A percentile compares a stretch with the other conserved stretches of the same genome.
Evolutionary conservation across 1,140 invertebrate species (phyloP).

Genomic region (Camponotus floridanus): DNA sequence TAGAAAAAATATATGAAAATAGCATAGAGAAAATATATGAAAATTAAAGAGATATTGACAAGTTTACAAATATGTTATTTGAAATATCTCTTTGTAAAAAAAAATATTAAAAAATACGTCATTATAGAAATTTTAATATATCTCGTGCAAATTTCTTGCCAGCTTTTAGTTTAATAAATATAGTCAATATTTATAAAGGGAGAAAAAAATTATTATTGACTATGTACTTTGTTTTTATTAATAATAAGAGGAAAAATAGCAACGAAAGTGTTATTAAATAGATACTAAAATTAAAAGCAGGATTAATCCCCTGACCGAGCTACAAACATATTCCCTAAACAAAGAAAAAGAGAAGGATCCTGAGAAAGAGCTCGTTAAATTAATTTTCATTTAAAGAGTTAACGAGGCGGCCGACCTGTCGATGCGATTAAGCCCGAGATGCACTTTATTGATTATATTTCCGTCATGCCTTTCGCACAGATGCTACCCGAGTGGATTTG

Average conservation of each 20-base stretch:
- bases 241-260: constrained; percentile 2
- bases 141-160: not conserved
- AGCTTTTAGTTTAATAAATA: not conserved
- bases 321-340: constrained; percentile 11
- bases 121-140: constrained; percentile 15
- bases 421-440: constrained; percentile 60
- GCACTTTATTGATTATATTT: constrained; percentile 64
- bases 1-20: not conserved
- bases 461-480: constrained; percentile 58
- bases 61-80: not conserved
- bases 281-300: constrained; percentile 5
- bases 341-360: constrained; percentile 27
- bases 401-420: constrained; percentile 54
- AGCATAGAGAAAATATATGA: not conserved
- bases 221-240: constrained; percentile 10
- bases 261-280: constrained; percentile 26
- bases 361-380: constrained; percentile 53
- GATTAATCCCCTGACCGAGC: constrained; percentile 11
- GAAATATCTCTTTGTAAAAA: not conserved
- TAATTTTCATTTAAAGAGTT: constrained; percentile 60
- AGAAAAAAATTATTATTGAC: not conserved
- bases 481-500: constrained; percentile 42
- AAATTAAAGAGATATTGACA: not conserved
- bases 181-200: not conserved
- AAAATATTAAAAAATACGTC: not conserved